These are phyloP conservation scores for Gopherus flavomarginatus DNA, from an alignment of 2,113 vertebrate genomes.

Conservation along the genomic window DNA sequence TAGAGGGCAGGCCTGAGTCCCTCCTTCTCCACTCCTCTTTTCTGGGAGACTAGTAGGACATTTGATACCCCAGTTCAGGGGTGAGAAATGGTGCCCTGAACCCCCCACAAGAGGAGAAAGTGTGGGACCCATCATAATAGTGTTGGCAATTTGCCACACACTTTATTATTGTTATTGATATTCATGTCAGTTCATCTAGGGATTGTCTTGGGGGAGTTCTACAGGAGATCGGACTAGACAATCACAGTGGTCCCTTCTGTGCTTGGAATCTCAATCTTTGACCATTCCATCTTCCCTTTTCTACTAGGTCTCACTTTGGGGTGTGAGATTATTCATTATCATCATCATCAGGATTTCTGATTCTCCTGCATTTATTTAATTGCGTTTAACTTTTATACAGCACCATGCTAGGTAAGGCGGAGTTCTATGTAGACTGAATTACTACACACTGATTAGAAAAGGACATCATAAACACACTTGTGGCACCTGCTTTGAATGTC, in stretches of 20 bases:
- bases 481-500: conserved; percentile 47
- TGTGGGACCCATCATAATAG: too few species aligned
- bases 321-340: neutral
- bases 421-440: neutral
- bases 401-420: neutral
- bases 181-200: neutral
- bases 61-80: too few species aligned
- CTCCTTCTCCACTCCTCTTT: too few species aligned
- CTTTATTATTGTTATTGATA: neutral
- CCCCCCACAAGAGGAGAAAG: too few species aligned
- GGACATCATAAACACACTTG: conserved; percentile 11
- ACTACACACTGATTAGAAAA: neutral
- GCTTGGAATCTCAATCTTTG: neutral
- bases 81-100: too few species aligned
- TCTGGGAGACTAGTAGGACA: too few species aligned
- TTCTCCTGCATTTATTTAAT: neutral
- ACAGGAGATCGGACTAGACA: too few species aligned
- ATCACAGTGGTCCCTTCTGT: too few species aligned
- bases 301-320: neutral
- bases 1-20: too few species aligned
- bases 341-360: neutral
- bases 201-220: too few species aligned
- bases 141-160: too few species aligned
- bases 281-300: neutral
- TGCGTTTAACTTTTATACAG: neutral